These are phyloP conservation scores for Euzophera pinguis DNA, from an alignment of 2,888 invertebrate genomes.

Conservation along the genomic window DNA sequence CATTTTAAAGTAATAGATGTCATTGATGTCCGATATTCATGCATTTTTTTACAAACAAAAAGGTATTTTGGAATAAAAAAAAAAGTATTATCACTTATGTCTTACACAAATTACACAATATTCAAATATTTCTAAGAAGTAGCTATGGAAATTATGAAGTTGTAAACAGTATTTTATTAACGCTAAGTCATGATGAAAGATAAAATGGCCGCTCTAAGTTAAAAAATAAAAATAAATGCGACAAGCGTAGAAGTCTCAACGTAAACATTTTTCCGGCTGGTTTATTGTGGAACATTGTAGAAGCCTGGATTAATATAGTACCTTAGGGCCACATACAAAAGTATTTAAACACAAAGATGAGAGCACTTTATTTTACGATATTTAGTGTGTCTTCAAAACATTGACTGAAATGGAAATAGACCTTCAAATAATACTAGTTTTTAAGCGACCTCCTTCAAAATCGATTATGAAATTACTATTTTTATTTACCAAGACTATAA, in stretches of 20 bases:
- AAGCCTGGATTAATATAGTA: background rate
- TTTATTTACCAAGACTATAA: too few relatives aligned
- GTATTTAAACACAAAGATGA: conserved; percentile 9
- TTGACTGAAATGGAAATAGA: too few relatives aligned
- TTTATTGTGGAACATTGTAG: background rate
- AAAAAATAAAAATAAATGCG: background rate
- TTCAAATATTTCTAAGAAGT: too few relatives aligned
- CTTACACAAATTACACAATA: too few relatives aligned
- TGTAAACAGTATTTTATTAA: background rate
- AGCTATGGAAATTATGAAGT: background rate
- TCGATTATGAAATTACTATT: too few relatives aligned
- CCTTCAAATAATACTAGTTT: too few relatives aligned
- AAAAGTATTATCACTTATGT: too few relatives aligned
- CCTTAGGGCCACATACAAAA: conserved; percentile 10
- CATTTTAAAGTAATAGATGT: too few relatives aligned
- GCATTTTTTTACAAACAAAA: too few relatives aligned
- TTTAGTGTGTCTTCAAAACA: background rate
- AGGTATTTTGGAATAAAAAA: too few relatives aligned
- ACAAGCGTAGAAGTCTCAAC: background rate
- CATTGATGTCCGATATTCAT: too few relatives aligned
- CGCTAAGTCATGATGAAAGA: background rate
- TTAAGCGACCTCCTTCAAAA: too few relatives aligned
- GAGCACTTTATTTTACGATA: conserved; percentile 11
- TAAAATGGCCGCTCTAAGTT: background rate
- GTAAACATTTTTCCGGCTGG: background rate